Conservation (phyloP, 2,888 invertebrate genomes). For the Eremobia ochroleuca region DNA sequence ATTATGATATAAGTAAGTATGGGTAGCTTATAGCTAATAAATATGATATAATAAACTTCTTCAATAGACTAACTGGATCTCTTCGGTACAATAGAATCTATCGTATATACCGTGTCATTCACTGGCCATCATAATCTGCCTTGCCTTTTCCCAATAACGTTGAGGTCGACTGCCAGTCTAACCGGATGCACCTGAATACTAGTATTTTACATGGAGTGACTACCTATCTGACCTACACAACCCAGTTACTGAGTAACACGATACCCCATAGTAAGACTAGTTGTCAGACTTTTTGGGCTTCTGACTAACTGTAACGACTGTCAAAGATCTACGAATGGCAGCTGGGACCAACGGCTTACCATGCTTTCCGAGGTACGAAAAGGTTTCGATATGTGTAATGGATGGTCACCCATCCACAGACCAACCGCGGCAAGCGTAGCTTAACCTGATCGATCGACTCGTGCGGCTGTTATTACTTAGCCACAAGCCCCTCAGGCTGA, state of each 20-base stretch:
- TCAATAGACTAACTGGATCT: not conserved
- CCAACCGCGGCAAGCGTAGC: not conserved
- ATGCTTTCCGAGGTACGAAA: too few relatives aligned
- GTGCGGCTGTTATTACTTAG: not conserved
- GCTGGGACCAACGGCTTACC: not conserved
- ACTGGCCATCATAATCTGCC: not conserved
- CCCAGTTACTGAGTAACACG: not conserved
- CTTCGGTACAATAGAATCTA: not conserved
- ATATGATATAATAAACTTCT: constrained; percentile 2
- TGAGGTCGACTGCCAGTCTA: too few relatives aligned
- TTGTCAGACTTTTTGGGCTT: not conserved
- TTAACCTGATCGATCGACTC: not conserved
- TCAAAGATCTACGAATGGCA: not conserved
- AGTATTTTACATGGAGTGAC: too few relatives aligned
- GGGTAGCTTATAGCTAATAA: not conserved
- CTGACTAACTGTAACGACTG: not conserved
- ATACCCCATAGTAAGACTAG: not conserved
- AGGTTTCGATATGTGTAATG: too few relatives aligned
- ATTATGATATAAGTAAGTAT: constrained; percentile 12
- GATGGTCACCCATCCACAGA: too few relatives aligned
- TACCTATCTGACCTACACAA: too few relatives aligned
- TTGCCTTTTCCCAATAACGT: too few relatives aligned
- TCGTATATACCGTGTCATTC: not conserved
- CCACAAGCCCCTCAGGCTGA: not conserved
- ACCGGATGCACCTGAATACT: too few relatives aligned